phyloP scores from a whole-genome alignment of 2,888 invertebrate species.

The Hofmannophila pseudospretella region DNA sequence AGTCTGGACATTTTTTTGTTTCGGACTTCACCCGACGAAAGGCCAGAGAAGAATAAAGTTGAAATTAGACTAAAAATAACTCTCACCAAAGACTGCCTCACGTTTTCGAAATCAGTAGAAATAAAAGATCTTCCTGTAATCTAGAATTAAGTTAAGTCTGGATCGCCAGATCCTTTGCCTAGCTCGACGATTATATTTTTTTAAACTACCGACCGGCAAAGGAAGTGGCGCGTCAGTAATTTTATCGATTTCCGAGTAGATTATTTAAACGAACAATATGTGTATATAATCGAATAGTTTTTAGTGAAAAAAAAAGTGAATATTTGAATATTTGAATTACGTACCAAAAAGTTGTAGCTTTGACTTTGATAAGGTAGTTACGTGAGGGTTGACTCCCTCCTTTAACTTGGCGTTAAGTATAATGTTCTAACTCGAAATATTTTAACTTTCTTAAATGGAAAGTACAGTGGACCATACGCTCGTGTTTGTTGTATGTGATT shows the following conservation, averaged over 20 bases:
- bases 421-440: slow-evolving; percentile 6
- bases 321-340: slow-evolving; percentile 12
- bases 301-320: slow-evolving; percentile 12
- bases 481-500: too few species aligned
- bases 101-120: slow-evolving; percentile 20
- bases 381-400: slow-evolving; percentile 4
- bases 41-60: too few species aligned
- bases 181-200: slow-evolving; percentile 10
- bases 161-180: slow-evolving; percentile 5
- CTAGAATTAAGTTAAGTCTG: slow-evolving; percentile 11
- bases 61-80: slow-evolving; percentile 16
- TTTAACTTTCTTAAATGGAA: too few species aligned
- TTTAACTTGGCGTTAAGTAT: not conserved
- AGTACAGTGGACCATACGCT: too few species aligned
- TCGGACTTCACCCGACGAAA: too few species aligned
- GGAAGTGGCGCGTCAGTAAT: slow-evolving; percentile 12
- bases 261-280: slow-evolving; percentile 11
- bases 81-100: slow-evolving; percentile 41
- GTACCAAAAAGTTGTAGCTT: slow-evolving; percentile 29
- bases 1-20: too few species aligned
- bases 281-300: slow-evolving; percentile 17
- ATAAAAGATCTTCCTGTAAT: slow-evolving; percentile 28
- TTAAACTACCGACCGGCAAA: slow-evolving; percentile 12
- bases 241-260: slow-evolving; percentile 14
- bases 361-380: slow-evolving; percentile 9